Conservation (phyloP, 1,140 invertebrate species). For the Aplysia californica region DNA sequence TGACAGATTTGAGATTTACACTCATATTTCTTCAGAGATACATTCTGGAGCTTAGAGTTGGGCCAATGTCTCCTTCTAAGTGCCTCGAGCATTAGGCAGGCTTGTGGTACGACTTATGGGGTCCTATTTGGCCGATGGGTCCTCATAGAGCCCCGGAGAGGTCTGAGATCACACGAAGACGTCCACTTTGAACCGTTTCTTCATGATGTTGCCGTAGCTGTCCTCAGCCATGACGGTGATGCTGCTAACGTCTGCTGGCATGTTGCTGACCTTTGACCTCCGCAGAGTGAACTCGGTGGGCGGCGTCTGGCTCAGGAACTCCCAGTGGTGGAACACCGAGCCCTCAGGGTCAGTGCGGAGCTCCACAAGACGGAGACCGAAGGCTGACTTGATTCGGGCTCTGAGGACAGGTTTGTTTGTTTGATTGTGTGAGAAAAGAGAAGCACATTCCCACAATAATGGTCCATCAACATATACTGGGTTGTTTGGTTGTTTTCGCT, state of each 20-base stretch:
- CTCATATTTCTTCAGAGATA: no score
- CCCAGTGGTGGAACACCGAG: slow-evolving; percentile 76
- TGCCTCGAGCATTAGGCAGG: no score
- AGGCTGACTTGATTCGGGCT: slow-evolving; percentile 71
- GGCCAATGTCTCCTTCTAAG: no score
- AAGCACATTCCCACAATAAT: no score
- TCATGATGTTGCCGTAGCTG: slow-evolving; percentile 56
- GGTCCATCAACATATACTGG: no score
- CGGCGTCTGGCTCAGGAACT: slow-evolving; percentile 68
- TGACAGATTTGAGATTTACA: no score
- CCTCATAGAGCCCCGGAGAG: no score
- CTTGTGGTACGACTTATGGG: no score
- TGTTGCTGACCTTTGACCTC: slow-evolving; percentile 41
- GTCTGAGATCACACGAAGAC: slow-evolving; percentile 46
- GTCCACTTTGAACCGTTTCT: slow-evolving; percentile 51
- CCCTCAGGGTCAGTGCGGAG: slow-evolving; percentile 72
- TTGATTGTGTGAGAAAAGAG: not conserved
- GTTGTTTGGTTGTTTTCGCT: not conserved
- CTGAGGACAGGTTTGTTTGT: not conserved
- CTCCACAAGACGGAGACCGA: slow-evolving; percentile 78
- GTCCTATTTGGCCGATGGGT: no score
- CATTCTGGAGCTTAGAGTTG: no score
- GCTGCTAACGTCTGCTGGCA: slow-evolving; percentile 46
- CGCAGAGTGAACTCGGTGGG: slow-evolving; percentile 52
- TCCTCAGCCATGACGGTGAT: slow-evolving; percentile 56